Conservation (phyloP, 2,113 vertebrate genomes). For the Hiodon tergisus region DNA sequence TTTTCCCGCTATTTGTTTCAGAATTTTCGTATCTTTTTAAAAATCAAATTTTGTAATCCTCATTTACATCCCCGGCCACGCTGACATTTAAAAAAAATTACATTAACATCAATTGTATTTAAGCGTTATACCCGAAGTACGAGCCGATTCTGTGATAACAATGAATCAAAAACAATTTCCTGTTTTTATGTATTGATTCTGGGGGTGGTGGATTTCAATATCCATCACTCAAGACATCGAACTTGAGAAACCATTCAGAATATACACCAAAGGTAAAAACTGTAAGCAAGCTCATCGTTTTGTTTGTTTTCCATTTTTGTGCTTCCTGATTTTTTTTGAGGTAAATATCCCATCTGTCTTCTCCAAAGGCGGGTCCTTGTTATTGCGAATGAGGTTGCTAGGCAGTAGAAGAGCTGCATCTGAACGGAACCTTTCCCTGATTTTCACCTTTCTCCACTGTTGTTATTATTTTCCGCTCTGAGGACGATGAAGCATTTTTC, state of each 20-base stretch:
- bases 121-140: too few species aligned
- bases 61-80: neutral
- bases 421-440: neutral
- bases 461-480: neutral
- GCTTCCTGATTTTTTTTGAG: neutral
- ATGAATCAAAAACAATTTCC: too few species aligned
- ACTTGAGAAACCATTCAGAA: conserved; percentile 19
- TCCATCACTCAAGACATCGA: conserved; percentile 10
- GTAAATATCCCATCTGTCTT: neutral
- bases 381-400: neutral
- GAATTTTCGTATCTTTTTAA: conserved; percentile 17
- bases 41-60: neutral
- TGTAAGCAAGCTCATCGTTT: conserved; percentile 14
- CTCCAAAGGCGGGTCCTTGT: neutral
- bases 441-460: neutral
- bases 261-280: conserved; percentile 39
- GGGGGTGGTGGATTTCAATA: neutral
- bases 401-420: neutral
- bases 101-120: too few species aligned
- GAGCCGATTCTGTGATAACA: too few species aligned
- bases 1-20: conserved; percentile 55
- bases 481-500: too few species aligned
- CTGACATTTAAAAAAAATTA: too few species aligned
- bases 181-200: neutral
- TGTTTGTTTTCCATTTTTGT: neutral